Percentiles rank a stretch among this genome's conserved stretches.
phyloP scores from a whole-genome alignment of 2,888 invertebrate genomes.

The Lysandra bellargus region DNA sequence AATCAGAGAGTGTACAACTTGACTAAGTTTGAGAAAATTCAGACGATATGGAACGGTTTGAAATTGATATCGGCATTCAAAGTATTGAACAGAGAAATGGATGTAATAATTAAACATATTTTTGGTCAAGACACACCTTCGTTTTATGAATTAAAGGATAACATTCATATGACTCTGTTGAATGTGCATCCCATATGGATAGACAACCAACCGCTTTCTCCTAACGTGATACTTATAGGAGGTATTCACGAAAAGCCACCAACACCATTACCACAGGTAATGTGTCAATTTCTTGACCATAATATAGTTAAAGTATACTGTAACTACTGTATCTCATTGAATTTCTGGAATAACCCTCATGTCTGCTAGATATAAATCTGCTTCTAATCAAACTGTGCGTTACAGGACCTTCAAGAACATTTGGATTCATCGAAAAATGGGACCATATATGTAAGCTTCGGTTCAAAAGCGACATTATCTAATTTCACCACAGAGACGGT shows the following conservation, averaged over 20 bases:
- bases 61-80: background rate
- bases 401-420: slow-evolving; percentile 50
- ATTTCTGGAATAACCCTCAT: background rate
- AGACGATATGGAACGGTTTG: background rate
- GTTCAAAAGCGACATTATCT: slow-evolving; percentile 51
- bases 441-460: slow-evolving; percentile 59
- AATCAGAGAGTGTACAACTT: slow-evolving; percentile 43
- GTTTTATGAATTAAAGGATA: slow-evolving; percentile 39
- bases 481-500: slow-evolving; percentile 43
- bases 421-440: slow-evolving; percentile 54
- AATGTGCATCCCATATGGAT: slow-evolving; percentile 58
- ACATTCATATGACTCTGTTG: slow-evolving; percentile 51
- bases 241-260: slow-evolving; percentile 57
- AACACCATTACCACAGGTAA: slow-evolving; percentile 54
- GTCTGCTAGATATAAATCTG: background rate
- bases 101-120: background rate
- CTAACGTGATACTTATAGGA: slow-evolving; percentile 58
- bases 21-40: slow-evolving; percentile 49
- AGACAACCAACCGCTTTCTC: slow-evolving; percentile 55
- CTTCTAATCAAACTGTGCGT: background rate
- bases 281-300: no score
- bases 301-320: background rate
- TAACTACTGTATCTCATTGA: background rate
- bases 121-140: slow-evolving; percentile 1
- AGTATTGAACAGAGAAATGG: background rate